These are phyloP conservation scores for Hestina assimilis DNA, from an alignment of 1,140 invertebrate species.

Conservation along the genomic window DNA sequence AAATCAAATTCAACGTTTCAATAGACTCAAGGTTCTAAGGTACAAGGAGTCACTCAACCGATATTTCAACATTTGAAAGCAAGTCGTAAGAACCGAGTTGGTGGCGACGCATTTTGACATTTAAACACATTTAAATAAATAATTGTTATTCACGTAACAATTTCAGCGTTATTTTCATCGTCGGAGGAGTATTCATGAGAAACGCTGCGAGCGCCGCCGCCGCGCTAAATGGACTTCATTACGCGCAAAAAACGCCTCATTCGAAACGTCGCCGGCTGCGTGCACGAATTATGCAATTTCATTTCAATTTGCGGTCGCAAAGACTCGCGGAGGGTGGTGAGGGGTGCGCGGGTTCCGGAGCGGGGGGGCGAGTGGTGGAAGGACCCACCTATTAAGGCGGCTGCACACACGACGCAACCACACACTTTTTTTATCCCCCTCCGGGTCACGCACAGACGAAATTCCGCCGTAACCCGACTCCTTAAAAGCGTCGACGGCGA, in stretches of 20 bases:
- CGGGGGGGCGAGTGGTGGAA: slow-evolving; percentile 1
- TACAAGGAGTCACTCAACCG: too few relatives aligned
- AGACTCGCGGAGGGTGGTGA: slow-evolving; percentile 20
- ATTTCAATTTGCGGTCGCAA: slow-evolving; percentile 60
- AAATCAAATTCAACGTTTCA: too few relatives aligned
- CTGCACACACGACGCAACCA: slow-evolving; percentile 54
- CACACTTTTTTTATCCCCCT: slow-evolving; percentile 59
- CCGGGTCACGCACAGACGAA: slow-evolving; percentile 30
- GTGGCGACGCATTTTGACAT: slow-evolving; percentile 1
- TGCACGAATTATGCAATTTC: slow-evolving; percentile 68
- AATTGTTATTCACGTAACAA: slow-evolving; percentile 26
- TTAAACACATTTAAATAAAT: slow-evolving; percentile 34
- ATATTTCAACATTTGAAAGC: too few relatives aligned
- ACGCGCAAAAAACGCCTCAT: slow-evolving; percentile 48
- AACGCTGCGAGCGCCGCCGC: neutral
- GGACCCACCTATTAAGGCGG: slow-evolving; percentile 41
- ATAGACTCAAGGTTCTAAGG: too few relatives aligned
- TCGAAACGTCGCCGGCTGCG: slow-evolving; percentile 15
- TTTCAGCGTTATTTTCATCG: slow-evolving; percentile 16
- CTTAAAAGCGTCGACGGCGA: slow-evolving; percentile 33
- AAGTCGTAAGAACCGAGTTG: too few relatives aligned
- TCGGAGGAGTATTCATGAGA: neutral
- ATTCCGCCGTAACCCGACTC: slow-evolving; percentile 37
- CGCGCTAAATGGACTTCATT: slow-evolving; percentile 56
- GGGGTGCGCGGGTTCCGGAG: neutral